Percentiles rank a stretch among this genome's conserved stretches.
These are phyloP conservation scores for Popillia japonica DNA, from an alignment of 1,140 invertebrate species.

Conservation along the genomic window DNA sequence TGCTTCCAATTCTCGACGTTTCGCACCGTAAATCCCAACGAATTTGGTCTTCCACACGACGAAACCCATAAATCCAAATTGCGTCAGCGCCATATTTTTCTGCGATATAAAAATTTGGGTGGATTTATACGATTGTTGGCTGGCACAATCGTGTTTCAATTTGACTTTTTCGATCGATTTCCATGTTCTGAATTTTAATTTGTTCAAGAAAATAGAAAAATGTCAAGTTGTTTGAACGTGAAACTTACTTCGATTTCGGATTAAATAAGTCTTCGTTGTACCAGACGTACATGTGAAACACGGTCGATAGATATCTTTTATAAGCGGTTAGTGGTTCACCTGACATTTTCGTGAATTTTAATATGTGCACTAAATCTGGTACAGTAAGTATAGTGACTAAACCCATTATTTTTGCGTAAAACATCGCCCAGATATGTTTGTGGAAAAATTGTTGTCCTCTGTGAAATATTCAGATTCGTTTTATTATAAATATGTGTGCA, in stretches of 20 bases:
- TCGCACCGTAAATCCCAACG: slow-evolving; percentile 68
- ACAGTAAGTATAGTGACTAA: slow-evolving; percentile 70
- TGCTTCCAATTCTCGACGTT: slow-evolving; percentile 72
- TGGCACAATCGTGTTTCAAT: slow-evolving; percentile 70
- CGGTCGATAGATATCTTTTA: slow-evolving; percentile 77
- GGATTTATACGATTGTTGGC: slow-evolving; percentile 60
- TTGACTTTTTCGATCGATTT: slow-evolving; percentile 73
- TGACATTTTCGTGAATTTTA: slow-evolving; percentile 73
- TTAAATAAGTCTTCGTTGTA: slow-evolving; percentile 72
- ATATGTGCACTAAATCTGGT: slow-evolving; percentile 69
- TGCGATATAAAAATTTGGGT: slow-evolving; percentile 66
- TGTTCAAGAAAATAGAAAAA: neutral
- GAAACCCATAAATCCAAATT: slow-evolving; percentile 87
- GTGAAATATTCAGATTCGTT: slow-evolving; percentile 46
- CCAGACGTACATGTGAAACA: slow-evolving; percentile 78
- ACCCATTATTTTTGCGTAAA: slow-evolving; percentile 68
- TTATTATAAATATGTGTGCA: too few species aligned
- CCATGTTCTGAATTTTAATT: slow-evolving; percentile 63
- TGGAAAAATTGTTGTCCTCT: slow-evolving; percentile 73
- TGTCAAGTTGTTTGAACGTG: neutral
- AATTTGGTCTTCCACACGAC: slow-evolving; percentile 71
- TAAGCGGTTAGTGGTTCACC: slow-evolving; percentile 71
- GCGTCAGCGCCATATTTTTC: slow-evolving; percentile 83
- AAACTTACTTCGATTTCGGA: slow-evolving; percentile 64
- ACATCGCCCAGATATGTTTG: slow-evolving; percentile 68